Evolutionary conservation across 2,797 vertebrate genomes (phyloP), one percentile per base, ranked within the genome.

Genomic region (Aulostomus chinensis): DNA sequence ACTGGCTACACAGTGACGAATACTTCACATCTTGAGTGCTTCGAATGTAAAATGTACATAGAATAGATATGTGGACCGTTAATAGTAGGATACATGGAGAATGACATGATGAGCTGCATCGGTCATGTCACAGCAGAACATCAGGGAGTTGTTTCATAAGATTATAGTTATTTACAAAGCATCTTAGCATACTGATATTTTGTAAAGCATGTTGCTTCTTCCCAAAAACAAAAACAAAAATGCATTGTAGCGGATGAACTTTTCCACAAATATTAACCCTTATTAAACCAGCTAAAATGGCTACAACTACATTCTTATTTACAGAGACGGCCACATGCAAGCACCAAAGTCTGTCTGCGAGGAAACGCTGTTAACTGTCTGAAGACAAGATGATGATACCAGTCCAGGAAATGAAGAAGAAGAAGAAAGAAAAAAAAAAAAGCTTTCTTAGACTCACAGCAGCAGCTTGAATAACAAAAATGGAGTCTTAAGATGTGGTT

Each of bases 241-340:
- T 3, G 55, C 4, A 33, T 41, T 31, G 56, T 48, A 50, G 59
- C 54, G 79, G 75, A 28, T 31, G 7, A 25, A 61, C 42, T 39
- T 51, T 78, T 69, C 33, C 52, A 62, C 33, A 54, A 41, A 35
- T 17, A 29, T 50, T 34, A 61, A 63, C 53, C 68, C 57, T 67
- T 56, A 53, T 58, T 43, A 41, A 65, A 66, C 35, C 35, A 18
- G 56, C 62, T 39, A 56, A 64, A 67, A 68, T 31, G n/a, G 36
- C 62, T 63, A 64, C 55, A 73, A 57, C 53, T 60, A 69, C 57
- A 54, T 51, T 55, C 12, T 54, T 78, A 82, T 78, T 32, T 80
- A 83, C 75, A 82, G 21, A 59, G 26, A 43, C 36, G 16, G 51
- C 33, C 13, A 68, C 73, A 75, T 69, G 77, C 75, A 56, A 70